Evolutionary conservation across 2,888 invertebrate species (phyloP), one percentile per base, ranked within the genome.

Genomic region (Pristionchus fissidentatus): DNA sequence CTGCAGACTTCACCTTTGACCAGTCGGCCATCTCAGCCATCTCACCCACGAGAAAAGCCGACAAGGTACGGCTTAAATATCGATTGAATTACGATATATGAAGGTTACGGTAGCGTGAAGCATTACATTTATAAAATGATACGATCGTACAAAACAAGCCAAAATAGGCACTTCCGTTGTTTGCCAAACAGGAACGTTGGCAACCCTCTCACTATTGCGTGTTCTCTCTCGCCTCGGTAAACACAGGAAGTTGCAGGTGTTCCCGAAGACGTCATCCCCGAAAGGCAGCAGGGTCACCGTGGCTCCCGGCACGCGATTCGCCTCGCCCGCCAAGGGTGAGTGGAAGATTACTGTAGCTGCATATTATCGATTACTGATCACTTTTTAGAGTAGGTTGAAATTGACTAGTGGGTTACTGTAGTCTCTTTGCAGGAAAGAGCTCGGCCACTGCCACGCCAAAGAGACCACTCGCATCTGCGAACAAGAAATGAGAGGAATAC

Each of bases 241-340:
- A n/a, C n/a, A n/a, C n/a, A n/a, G n/a, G n/a, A 22, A 8, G 4
- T 79, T 55, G 0, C 29, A 81, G 80, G 26, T 62, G 19, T 81
- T 52, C 80, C 80, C 80, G 62, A 81, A 81, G 62, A 81, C 80
- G 41, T 81, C 80, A 5, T 81, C 80, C 5, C 80, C 80, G 43
- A 81, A 81, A 62, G 80, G 80, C 26, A 29, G 29, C 15, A 13
- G 62, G 1, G 43, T 43, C n/a, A 81, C 79, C 3, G 41, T 77
- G 32, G 49, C 75, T 15, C 79, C 79, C 29, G 79, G 79, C n/a
- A 79, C n/a, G 38, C n/a, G 75, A 49, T 46, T 49, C 75, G 10
- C 41, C 19, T 49, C 75, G 4, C 46, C 75, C 29, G 55, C 57
- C 26, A 79, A 38, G 57, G 77, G 77, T 52, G 13, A 46, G 75